These are phyloP conservation scores for Elephas maximus DNA, from an alignment of 2,113 vertebrate genomes.

Conservation along the genomic window DNA sequence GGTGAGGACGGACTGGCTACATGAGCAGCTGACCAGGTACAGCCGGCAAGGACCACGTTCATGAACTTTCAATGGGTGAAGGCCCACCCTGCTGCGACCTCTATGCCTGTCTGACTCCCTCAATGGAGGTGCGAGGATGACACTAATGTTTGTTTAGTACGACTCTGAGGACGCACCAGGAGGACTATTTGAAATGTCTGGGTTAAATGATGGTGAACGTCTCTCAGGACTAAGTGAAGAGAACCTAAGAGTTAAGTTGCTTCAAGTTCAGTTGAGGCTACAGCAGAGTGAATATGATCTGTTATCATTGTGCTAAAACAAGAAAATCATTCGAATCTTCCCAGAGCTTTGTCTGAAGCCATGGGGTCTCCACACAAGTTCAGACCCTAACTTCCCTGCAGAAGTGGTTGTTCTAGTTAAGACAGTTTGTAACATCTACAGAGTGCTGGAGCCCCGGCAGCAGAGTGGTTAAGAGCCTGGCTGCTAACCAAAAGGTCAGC, in stretches of 20 bases:
- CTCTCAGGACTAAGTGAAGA: not conserved
- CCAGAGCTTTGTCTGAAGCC: not conserved
- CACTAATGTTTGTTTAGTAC: too few relatives aligned
- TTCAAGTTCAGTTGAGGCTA: not conserved
- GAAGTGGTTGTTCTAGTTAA: not conserved
- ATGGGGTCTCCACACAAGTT: too few relatives aligned
- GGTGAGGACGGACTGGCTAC: not conserved
- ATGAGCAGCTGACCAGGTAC: too few relatives aligned
- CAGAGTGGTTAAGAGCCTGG: too few relatives aligned
- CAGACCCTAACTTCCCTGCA: not conserved
- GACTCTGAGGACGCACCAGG: too few relatives aligned
- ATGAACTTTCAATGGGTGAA: not conserved
- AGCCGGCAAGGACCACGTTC: not conserved
- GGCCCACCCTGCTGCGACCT: not conserved
- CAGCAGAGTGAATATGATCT: too few relatives aligned
- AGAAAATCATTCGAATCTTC: not conserved
- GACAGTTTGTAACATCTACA: not conserved
- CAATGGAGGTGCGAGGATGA: rapidly evolving
- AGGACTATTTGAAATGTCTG: rapidly evolving
- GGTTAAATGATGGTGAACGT: rapidly evolving
- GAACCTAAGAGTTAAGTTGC: not conserved
- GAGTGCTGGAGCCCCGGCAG: too few relatives aligned
- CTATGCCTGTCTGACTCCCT: not conserved
- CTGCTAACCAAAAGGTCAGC: too few relatives aligned
- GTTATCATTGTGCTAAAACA: not conserved